These are phyloP conservation scores for Pogona vitticeps DNA, from an alignment of 2,113 vertebrate species.

Conservation along the genomic window DNA sequence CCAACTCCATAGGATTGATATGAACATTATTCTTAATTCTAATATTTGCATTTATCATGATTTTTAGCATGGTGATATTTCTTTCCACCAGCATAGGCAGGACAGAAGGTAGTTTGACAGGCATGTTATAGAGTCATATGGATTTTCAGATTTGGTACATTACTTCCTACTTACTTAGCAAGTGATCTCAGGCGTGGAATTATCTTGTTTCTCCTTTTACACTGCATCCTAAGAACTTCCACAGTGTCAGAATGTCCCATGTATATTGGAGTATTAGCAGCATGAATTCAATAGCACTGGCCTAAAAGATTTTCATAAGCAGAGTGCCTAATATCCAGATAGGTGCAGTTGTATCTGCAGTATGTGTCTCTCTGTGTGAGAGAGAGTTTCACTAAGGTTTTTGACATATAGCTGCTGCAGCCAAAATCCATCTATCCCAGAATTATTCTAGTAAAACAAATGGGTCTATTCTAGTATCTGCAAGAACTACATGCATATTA, in stretches of 20 bases:
- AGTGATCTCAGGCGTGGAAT: background rate
- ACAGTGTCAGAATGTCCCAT: background rate
- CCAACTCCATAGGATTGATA: background rate
- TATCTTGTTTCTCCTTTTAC: background rate
- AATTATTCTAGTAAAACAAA: constrained; percentile 15
- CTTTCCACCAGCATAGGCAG: background rate
- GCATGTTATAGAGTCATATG: background rate
- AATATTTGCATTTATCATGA: background rate
- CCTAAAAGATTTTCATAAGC: background rate
- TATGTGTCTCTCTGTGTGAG: background rate
- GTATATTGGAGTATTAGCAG: background rate
- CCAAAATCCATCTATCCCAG: background rate
- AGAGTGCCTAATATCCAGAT: background rate
- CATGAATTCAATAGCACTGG: background rate
- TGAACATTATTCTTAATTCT: background rate
- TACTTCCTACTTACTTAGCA: background rate
- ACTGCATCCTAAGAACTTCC: background rate
- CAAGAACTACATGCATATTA: constrained; percentile 28
- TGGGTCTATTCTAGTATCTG: constrained; percentile 5
- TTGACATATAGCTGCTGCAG: background rate
- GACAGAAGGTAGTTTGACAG: background rate
- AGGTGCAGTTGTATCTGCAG: background rate
- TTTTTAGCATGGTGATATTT: background rate
- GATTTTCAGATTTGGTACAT: background rate
- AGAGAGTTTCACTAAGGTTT: background rate